Percentiles rank a stretch among this genome's conserved stretches.
Evolutionary conservation across 2,113 vertebrate genomes (phyloP).

Genomic region (Passer montanus): DNA sequence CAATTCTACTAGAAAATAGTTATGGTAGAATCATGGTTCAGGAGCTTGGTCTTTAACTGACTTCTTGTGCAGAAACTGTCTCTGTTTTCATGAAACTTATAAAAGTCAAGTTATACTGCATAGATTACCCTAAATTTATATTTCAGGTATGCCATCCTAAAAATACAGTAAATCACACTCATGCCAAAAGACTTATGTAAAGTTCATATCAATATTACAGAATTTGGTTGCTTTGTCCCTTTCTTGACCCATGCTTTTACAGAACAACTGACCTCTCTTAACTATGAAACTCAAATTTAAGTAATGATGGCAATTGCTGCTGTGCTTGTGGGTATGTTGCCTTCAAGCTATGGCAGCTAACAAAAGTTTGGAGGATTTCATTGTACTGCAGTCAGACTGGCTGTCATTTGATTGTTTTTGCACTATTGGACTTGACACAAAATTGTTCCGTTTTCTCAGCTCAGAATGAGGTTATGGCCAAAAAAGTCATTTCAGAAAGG

Average conservation of each 20-base stretch:
- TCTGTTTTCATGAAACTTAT: background rate
- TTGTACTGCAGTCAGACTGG: background rate
- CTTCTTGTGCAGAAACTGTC: background rate
- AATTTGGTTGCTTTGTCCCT: background rate
- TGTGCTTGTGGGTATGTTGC: constrained; percentile 2
- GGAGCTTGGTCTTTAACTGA: background rate
- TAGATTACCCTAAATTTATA: background rate
- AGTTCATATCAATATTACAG: background rate
- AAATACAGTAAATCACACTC: background rate
- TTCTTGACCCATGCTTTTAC: background rate
- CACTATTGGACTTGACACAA: constrained; percentile 12
- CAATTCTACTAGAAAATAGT: background rate
- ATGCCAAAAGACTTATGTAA: background rate
- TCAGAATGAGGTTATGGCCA: background rate
- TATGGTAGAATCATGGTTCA: background rate
- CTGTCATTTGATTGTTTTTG: constrained; percentile 15
- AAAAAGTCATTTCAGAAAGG: background rate
- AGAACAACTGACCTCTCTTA: background rate
- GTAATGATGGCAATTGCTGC: constrained; percentile 17
- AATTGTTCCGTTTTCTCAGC: background rate
- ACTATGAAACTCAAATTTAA: constrained; percentile 20
- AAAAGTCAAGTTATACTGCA: background rate
- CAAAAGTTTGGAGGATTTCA: constrained; percentile 29
- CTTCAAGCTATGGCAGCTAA: constrained; percentile 17
- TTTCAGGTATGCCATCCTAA: background rate